These are phyloP conservation scores for Margaritifera margaritifera DNA, from an alignment of 2,888 invertebrate genomes.

Conservation along the genomic window DNA sequence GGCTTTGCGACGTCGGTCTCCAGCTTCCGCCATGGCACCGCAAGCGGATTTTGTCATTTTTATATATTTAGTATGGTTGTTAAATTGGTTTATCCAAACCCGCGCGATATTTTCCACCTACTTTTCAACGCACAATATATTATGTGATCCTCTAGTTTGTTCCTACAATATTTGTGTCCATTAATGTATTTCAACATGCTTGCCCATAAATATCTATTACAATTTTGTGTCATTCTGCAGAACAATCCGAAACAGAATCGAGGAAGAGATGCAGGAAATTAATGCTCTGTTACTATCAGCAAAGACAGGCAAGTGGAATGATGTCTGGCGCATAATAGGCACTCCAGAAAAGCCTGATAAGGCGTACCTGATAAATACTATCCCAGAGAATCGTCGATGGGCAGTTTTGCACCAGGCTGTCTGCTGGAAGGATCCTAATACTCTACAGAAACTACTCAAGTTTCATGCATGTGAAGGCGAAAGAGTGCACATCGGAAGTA, in stretches of 20 bases:
- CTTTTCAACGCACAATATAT: too few relatives aligned
- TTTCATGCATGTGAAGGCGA: constrained; percentile 15
- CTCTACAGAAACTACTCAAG: constrained; percentile 3
- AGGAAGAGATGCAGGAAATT: constrained; percentile 9
- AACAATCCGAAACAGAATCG: neutral
- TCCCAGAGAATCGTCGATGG: constrained; percentile 21
- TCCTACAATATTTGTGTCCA: too few relatives aligned
- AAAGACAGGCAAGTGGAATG: constrained; percentile 15
- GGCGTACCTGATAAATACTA: constrained; percentile 13
- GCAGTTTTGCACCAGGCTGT: constrained; percentile 20
- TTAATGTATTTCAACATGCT: too few relatives aligned
- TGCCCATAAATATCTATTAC: too few relatives aligned
- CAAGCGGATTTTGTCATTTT: too few relatives aligned
- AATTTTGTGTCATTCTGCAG: neutral
- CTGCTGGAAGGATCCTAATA: constrained; percentile 9
- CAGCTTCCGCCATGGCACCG: too few relatives aligned
- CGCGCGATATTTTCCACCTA: too few relatives aligned
- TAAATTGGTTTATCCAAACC: too few relatives aligned
- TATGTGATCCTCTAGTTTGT: too few relatives aligned
- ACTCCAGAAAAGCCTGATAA: constrained; percentile 10
- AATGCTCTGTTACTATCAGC: constrained; percentile 11
- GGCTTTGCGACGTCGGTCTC: too few relatives aligned
- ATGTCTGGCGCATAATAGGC: constrained; percentile 12
- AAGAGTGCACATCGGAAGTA: constrained; percentile 14
- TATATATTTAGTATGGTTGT: too few relatives aligned